Evolutionary conservation across 2,797 vertebrate species (phyloP), one percentile per base, ranked within the genome.

Genomic region (Intellagama lesueurii): DNA sequence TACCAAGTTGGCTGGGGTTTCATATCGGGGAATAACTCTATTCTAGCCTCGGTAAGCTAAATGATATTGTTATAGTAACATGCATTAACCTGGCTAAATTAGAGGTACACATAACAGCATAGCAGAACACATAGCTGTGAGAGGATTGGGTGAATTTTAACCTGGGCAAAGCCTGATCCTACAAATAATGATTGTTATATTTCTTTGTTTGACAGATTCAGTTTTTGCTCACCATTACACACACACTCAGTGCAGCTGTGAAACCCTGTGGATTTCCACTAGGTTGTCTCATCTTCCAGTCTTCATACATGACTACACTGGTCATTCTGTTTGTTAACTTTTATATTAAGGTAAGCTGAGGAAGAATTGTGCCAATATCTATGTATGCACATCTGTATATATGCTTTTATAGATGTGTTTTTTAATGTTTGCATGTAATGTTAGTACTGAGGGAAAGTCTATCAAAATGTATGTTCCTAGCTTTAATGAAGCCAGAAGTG

Each of bases 261-360:
- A 96, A 96, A 87, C 98, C 98, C 0, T 98, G 98, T 7, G 98
- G 98, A 56, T 98, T 98, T 95, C 98, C 98, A 30, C 94, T 97
- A 1, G 98, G 98, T 72, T 98, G 98, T 86, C 97, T 98, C 91
- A 94, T 98, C 91, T 98, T 98, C 96, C 98, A 98, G 96, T 98
- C 97, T 1, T 98, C 97, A 35, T 98, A 98, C 75, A 98, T 98
- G 98, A 93, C 96, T 81, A 98, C 98, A 0, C 93, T 98, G 75
- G 98, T 98, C 40, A 81, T 98, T 90, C 96, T 98, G 5, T 98
- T 98, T 90, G 72, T 98, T 90, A 98, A 98, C 90, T 98, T 98
- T 92, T 98, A 98, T 44, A 56, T 98, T 89, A 97, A 98, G 98
- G 98, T 98, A 96, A 94, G 95, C 82, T 56, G 32, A 70, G 30